Conservation (phyloP, 2,113 vertebrate species). For the Amblyopsis rosae region DNA sequence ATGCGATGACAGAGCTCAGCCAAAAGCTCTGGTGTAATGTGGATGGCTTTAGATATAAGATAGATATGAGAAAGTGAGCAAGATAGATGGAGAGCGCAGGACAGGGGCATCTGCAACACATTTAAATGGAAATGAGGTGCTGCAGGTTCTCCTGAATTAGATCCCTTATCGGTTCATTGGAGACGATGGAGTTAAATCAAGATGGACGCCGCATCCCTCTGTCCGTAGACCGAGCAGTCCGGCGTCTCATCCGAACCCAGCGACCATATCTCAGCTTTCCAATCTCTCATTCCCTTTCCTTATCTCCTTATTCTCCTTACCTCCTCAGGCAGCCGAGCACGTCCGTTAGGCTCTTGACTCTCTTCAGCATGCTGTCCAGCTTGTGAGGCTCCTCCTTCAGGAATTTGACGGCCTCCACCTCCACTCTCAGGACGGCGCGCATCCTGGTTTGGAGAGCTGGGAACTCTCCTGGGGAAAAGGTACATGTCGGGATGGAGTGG, state of each 20-base stretch:
- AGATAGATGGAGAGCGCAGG: not conserved
- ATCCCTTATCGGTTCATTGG: slow-evolving; percentile 57
- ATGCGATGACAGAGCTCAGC: slow-evolving; percentile 4
- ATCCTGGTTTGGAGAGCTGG: slow-evolving; percentile 89
- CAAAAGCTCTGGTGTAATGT: slow-evolving; percentile 11
- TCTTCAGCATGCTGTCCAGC: slow-evolving; percentile 92
- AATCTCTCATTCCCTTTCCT: not conserved
- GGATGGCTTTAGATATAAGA: slow-evolving; percentile 1
- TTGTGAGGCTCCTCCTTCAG: slow-evolving; percentile 97
- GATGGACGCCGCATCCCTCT: slow-evolving; percentile 35
- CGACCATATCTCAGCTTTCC: slow-evolving; percentile 14
- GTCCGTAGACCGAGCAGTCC: slow-evolving; percentile 17
- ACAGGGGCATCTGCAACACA: slow-evolving; percentile 44
- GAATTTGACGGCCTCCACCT: slow-evolving; percentile 94
- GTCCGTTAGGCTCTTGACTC: slow-evolving; percentile 89
- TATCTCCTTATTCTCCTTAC: slow-evolving; percentile 65
- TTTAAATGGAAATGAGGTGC: slow-evolving; percentile 62
- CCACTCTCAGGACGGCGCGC: slow-evolving; percentile 88
- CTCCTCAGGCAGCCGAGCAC: slow-evolving; percentile 85
- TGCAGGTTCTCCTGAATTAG: slow-evolving; percentile 48
- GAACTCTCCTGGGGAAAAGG: slow-evolving; percentile 83
- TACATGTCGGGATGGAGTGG: not conserved
- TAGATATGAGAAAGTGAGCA: not conserved
- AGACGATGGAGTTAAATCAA: slow-evolving; percentile 46
- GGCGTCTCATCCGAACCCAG: slow-evolving; percentile 49